A percentile compares a stretch with the other conserved stretches of the same genome.
Conservation (phyloP, 2,797 vertebrate species). For the Schizopygopsis pylzovi region DNA sequence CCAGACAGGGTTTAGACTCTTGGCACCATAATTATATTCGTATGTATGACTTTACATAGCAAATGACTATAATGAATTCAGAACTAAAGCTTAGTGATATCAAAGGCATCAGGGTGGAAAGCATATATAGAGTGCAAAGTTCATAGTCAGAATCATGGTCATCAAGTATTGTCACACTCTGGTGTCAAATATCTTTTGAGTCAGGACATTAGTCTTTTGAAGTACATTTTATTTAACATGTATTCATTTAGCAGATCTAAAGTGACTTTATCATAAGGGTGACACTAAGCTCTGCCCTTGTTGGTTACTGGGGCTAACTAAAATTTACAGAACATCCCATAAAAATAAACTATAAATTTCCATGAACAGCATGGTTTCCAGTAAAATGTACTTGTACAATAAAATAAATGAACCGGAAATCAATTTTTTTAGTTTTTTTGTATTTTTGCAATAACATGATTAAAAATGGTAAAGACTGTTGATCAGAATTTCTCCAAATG, state of each 20-base stretch:
- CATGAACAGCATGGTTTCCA: neutral
- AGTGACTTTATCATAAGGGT: neutral
- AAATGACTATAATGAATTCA: conserved; percentile 45
- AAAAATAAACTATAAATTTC: neutral
- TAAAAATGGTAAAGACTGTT: neutral
- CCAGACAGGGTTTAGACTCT: conserved; percentile 27
- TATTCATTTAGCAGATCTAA: neutral
- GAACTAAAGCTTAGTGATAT: conserved; percentile 33
- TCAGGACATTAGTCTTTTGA: conserved; percentile 37
- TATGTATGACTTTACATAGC: conserved; percentile 48
- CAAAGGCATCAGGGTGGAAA: conserved; percentile 23
- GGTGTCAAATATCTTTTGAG: conserved; percentile 2
- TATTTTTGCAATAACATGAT: neutral
- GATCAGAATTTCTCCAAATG: neutral
- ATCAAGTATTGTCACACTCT: neutral
- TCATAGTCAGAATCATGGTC: neutral
- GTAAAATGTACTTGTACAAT: neutral
- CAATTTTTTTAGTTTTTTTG: too few species aligned
- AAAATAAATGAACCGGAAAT: neutral
- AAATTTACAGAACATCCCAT: neutral
- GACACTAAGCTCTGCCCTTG: neutral
- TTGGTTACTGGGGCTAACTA: neutral
- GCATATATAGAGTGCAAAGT: neutral
- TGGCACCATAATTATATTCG: conserved; percentile 45
- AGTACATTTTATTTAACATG: neutral